Evolutionary conservation across 2,888 invertebrate genomes (phyloP).

Genomic region (Hermaeophaga mercurialis): DNA sequence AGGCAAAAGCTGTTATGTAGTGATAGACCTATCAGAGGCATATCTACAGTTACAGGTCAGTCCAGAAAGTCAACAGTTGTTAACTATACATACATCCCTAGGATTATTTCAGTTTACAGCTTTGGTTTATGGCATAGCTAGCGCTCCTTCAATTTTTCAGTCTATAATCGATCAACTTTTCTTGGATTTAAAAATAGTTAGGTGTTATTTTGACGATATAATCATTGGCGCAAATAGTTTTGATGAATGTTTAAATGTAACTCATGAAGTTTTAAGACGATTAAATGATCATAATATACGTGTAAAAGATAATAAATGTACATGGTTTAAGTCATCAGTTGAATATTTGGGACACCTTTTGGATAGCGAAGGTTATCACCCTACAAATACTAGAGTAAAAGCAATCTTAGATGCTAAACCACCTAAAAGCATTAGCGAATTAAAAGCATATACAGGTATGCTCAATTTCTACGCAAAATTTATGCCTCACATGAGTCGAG

Average conservation of each 20-base stretch:
- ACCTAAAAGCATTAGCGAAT: too few relatives aligned
- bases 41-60: too few relatives aligned
- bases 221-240: slow-evolving; percentile 4
- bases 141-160: slow-evolving; percentile 13
- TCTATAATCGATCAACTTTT: slow-evolving; percentile 10
- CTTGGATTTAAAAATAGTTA: slow-evolving; percentile 1
- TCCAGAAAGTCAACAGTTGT: background rate
- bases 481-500: too few relatives aligned
- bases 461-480: too few relatives aligned
- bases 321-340: slow-evolving; percentile 10
- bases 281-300: slow-evolving; percentile 3
- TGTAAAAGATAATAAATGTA: slow-evolving; percentile 6
- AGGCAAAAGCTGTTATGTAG: too few relatives aligned
- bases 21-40: too few relatives aligned
- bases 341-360: slow-evolving; percentile 12
- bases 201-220: slow-evolving; percentile 15
- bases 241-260: slow-evolving; percentile 7
- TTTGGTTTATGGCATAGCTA: background rate
- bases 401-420: too few relatives aligned
- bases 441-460: too few relatives aligned
- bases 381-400: slow-evolving; percentile 1
- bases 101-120: background rate
- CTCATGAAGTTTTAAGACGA: slow-evolving; percentile 8
- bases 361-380: slow-evolving; percentile 7
- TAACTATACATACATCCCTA: background rate